A percentile compares a stretch with the other conserved stretches of the same genome.
Conservation (phyloP, 2,797 vertebrate genomes). For the Prunella strophiata region DNA sequence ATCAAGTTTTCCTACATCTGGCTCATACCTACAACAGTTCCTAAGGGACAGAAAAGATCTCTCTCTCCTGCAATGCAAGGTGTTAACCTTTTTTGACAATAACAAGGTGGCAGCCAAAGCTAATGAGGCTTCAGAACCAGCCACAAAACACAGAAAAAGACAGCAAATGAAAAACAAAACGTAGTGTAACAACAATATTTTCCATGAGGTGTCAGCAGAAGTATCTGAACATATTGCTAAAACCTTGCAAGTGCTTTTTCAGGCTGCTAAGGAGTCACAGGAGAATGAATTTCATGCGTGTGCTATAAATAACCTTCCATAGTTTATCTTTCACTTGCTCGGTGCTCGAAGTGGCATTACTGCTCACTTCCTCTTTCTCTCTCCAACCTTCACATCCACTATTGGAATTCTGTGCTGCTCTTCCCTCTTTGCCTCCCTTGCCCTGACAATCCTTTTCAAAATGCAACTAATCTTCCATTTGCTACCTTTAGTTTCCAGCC, state of each 20-base stretch:
- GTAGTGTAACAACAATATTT: slow-evolving; percentile 36
- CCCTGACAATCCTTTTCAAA: background rate
- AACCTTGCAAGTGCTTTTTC: slow-evolving; percentile 5
- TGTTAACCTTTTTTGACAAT: background rate
- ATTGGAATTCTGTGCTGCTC: background rate
- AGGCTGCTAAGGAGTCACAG: background rate
- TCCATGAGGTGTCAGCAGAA: slow-evolving; percentile 58
- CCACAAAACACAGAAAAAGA: background rate
- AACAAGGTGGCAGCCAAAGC: background rate
- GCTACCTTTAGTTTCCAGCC: background rate
- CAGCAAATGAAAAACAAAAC: background rate
- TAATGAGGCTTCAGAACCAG: background rate
- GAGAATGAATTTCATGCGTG: background rate
- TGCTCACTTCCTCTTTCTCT: background rate
- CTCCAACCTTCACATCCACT: background rate
- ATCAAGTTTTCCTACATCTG: background rate
- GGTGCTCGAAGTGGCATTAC: background rate
- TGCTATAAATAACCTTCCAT: background rate
- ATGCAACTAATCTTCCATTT: background rate
- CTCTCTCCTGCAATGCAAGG: background rate
- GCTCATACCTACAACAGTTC: background rate
- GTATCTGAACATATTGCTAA: slow-evolving; percentile 33
- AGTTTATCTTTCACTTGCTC: background rate
- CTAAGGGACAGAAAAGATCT: background rate
- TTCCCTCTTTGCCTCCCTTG: background rate